Evolutionary conservation across 2,888 invertebrate genomes (phyloP), one percentile per base, ranked within the genome.

Genomic region (Lumbricus terrestris): DNA sequence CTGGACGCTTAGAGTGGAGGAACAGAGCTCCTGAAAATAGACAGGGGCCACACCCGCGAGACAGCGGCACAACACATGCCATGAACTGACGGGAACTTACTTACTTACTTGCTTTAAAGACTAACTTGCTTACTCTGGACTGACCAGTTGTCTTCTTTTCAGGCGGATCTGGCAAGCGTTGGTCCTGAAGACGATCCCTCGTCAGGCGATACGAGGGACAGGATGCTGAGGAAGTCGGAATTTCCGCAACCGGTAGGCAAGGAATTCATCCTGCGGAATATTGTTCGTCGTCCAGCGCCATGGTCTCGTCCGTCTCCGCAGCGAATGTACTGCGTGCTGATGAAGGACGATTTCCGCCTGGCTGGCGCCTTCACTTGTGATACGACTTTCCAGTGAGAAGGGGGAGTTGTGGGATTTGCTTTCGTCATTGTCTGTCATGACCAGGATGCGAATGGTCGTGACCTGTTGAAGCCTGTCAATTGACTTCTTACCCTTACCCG

Each of bases 331-430:
- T 97, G 97, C 29, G 96, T 97, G 92, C 95, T 97, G 29, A 96
- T 96, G 91, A 96, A 96, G 83, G 96, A 97, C 89, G 96, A 96
- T 92, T 96, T 97, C 93, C 95, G 97, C 92, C 95, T 97, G 88
- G 96, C 96, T 90, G 97, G 97, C 11, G 97, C 97, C n/a, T 97
- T 97, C 94, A 96, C 97, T 0, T 96, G 97, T 92, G 97, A 97
- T 93, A 97, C 96, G 0, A 96, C 96, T 89, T 97, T 97, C 92
- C 94, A 94, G 88, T 91, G 89, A 91, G n/a, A n/a, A 69, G n/a
- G 8, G 18, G 5, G 29, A 11, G 29, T n/a, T n/a, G n/a, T 29
- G 69, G 69, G n/a, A 69, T 69, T 69, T 69, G 4, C 47, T 47
- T n/a, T n/a, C 23, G 15, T 47, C 42, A 16, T 54, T 54, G 54